A percentile compares a stretch with the other conserved stretches of the same genome.
Evolutionary conservation across 2,797 vertebrate species (phyloP).

Genomic region (Ataeniobius toweri): DNA sequence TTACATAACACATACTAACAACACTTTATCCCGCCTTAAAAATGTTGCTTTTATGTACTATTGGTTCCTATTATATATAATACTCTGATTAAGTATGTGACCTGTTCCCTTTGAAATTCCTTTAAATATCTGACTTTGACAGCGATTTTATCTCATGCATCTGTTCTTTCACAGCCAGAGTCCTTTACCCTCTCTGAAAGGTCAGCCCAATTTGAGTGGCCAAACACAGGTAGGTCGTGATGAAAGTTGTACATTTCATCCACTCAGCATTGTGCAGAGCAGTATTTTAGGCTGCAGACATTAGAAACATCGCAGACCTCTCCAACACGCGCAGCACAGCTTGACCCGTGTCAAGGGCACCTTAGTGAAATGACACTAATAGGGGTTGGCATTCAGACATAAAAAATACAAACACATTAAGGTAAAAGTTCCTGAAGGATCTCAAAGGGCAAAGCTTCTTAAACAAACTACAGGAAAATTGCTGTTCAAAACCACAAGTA

Average conservation of each 20-base stretch:
- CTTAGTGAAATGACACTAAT: conserved; percentile 68
- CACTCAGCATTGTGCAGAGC: conserved; percentile 24
- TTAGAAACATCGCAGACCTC: conserved; percentile 45
- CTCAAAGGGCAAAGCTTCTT: conserved; percentile 56
- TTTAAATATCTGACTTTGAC: conserved; percentile 7
- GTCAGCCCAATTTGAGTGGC: conserved; percentile 32
- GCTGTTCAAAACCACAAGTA: conserved; percentile 54
- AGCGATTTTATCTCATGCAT: neutral
- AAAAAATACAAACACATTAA: conserved; percentile 70
- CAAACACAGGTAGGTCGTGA: conserved; percentile 27
- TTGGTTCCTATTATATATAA: conserved; percentile 11
- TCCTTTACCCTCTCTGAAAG: conserved; percentile 14
- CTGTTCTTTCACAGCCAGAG: neutral
- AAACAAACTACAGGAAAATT: conserved; percentile 10
- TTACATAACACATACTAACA: conserved; percentile 33
- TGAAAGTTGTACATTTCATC: conserved; percentile 37
- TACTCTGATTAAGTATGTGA: neutral
- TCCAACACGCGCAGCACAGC: conserved; percentile 37
- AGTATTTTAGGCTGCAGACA: conserved; percentile 23
- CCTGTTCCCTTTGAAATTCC: conserved; percentile 17
- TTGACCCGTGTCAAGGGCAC: conserved; percentile 64
- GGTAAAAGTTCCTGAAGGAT: conserved; percentile 63
- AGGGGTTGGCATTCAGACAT: conserved; percentile 61
- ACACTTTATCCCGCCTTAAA: conserved; percentile 24
- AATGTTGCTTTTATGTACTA: conserved; percentile 24